Conservation (phyloP, 2,113 vertebrate species). For the Lampris incognitus region DNA sequence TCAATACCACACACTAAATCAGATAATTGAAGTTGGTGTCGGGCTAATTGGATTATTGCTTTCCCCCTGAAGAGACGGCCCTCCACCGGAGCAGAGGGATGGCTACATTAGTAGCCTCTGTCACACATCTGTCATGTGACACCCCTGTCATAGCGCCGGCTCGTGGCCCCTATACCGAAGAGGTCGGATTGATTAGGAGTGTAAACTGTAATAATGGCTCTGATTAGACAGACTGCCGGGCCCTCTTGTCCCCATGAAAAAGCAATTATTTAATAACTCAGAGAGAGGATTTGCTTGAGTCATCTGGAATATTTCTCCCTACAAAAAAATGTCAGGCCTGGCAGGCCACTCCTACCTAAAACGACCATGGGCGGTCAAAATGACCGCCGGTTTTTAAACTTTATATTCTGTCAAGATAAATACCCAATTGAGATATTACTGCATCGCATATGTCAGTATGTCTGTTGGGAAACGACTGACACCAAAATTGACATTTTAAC, state of each 20-base stretch:
- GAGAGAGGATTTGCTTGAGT: conserved; percentile 13
- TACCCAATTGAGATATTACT: no score
- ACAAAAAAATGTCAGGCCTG: not conserved
- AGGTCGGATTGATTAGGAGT: conserved; percentile 58
- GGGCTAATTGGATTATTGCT: conserved; percentile 87
- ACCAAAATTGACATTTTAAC: no score
- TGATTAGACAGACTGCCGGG: conserved; percentile 38
- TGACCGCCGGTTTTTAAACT: no score
- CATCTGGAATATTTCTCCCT: conserved; percentile 14
- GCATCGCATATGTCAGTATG: no score
- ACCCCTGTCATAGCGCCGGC: conserved; percentile 19
- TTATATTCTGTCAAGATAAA: no score
- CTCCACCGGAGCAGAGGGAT: conserved; percentile 55
- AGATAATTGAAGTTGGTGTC: conserved; percentile 85
- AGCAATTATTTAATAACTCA: conserved; percentile 24
- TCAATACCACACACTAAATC: conserved; percentile 84
- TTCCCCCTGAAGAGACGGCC: conserved; percentile 76
- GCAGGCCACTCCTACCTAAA: not conserved
- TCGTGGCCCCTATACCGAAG: conserved; percentile 35
- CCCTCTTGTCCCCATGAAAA: not conserved
- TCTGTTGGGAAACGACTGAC: no score
- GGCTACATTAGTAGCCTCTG: conserved; percentile 69
- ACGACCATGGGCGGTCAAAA: no score
- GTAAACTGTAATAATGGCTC: conserved; percentile 37
- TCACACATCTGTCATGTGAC: conserved; percentile 71